Base-by-base conservation (phyloP, 1,140 invertebrate species). In the Neocloeon triangulifer region DNA sequence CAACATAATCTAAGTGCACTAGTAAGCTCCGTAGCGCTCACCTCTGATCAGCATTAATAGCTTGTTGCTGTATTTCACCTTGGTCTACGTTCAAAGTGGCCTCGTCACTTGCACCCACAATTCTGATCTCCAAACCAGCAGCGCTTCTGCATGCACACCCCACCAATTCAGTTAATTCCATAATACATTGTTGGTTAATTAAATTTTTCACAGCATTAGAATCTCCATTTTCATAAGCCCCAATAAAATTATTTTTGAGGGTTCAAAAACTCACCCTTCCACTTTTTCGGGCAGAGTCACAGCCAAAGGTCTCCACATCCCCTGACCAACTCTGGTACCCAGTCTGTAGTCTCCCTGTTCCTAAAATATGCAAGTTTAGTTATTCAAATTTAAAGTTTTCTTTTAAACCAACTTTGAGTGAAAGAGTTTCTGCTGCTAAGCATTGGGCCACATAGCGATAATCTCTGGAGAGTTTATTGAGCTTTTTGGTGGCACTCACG, bases 401-500 rank as follows among this genome's bases (percentile, higher is more conserved):
- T n/a, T n/a, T n/a, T n/a, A n/a, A n/a, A n/a, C n/a, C 33, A 51
- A 81, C 79, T 64, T 92, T 94, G 2, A 92, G 56, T 32, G 67
- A 50, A 49, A 76, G 77, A 52, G 91, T 91, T 46, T 81, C 77
- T 29, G 68, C 61, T 0, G 66, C 62, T 16, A 82, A 53, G 27
- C 55, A 52, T 28, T 70, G 67, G 5, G 86, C 75, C 0, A 97
- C 80, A 47, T 86, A 89, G 42, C 91, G 65, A 56, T 95, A 94
- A 54, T 95, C 86, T 19, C 74, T 62, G 0, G 89, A 95, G 37
- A 88, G 76, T 38, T 61, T 64, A 58, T 95, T 91, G 20, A 95
- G 55, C 37, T 74, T 69, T 29, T 62, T 66, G 4, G 85, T 94
- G n/a, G 84, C 46, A n/a, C 80, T 81, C 10, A 88, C 74, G 46